Percentiles rank a stretch among this genome's conserved stretches.
These are phyloP conservation scores for Mayetiola destructor DNA, from an alignment of 2,888 invertebrate genomes.

Conservation along the genomic window DNA sequence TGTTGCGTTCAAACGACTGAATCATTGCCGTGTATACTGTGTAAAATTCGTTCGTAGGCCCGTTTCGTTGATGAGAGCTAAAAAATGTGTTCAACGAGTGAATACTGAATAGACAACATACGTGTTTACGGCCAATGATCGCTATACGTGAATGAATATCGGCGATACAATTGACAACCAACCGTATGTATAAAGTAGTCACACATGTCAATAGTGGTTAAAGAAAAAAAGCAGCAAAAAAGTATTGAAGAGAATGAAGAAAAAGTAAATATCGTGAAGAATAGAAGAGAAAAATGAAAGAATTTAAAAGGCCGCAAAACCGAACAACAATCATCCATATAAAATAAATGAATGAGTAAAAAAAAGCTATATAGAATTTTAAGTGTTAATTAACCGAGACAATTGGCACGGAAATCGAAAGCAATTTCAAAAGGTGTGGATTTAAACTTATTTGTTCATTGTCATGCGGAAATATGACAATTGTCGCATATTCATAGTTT, in stretches of 20 bases:
- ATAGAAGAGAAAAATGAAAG: not conserved
- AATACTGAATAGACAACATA: too few relatives aligned
- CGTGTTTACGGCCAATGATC: not conserved
- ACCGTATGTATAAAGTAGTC: not conserved
- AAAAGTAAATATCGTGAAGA: not conserved
- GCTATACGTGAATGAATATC: constrained; percentile 5
- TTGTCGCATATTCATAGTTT: too few relatives aligned
- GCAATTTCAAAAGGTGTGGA: not conserved
- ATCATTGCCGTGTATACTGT: too few relatives aligned
- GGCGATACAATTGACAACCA: not conserved
- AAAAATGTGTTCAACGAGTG: too few relatives aligned
- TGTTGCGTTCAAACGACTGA: too few relatives aligned
- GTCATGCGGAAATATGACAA: too few relatives aligned
- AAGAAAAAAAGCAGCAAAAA: not conserved
- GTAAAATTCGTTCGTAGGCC: too few relatives aligned
- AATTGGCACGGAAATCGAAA: not conserved
- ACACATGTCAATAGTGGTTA: not conserved
- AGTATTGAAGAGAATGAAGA: not conserved
- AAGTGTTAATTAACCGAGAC: not conserved
- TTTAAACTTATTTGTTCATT: too few relatives aligned
- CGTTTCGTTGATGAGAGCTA: too few relatives aligned
- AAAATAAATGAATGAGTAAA: not conserved
- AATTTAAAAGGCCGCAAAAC: not conserved
- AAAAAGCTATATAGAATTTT: too few relatives aligned
- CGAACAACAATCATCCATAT: not conserved